Conservation (phyloP, 2,113 vertebrate species). For the Mustela lutreola region DNA sequence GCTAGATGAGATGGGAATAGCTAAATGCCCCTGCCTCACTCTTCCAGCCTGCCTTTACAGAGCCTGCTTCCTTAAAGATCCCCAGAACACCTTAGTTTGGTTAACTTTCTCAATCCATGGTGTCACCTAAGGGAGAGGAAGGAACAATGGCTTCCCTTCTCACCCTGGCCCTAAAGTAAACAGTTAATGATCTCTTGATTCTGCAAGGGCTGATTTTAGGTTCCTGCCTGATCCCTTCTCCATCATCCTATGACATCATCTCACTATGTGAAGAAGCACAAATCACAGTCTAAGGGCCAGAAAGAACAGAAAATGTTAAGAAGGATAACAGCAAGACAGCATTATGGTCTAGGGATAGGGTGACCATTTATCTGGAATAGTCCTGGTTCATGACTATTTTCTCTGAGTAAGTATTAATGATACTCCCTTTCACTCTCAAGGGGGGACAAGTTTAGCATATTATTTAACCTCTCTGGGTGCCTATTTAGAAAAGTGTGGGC, state of each 20-base stretch:
- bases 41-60: slow-evolving; percentile 52
- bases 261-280: background rate
- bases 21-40: slow-evolving; percentile 70
- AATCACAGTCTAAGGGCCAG: background rate
- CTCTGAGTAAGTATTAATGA: background rate
- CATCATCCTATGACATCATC: background rate
- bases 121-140: background rate
- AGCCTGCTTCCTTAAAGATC: background rate
- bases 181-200: background rate
- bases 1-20: slow-evolving; percentile 81
- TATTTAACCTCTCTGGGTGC: background rate
- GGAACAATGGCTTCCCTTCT: background rate
- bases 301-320: background rate
- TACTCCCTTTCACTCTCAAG: background rate
- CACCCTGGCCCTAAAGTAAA: slow-evolving; percentile 25
- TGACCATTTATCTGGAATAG: background rate
- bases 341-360: background rate
- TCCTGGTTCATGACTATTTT: slow-evolving; percentile 9
- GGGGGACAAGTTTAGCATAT: background rate
- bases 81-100: background rate
- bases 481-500: background rate
- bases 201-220: background rate
- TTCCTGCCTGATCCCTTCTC: background rate
- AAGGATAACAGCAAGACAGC: background rate
- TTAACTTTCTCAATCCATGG: background rate